Base-by-base conservation (phyloP, 2,797 vertebrate genomes). In the Lacerta agilis region DNA sequence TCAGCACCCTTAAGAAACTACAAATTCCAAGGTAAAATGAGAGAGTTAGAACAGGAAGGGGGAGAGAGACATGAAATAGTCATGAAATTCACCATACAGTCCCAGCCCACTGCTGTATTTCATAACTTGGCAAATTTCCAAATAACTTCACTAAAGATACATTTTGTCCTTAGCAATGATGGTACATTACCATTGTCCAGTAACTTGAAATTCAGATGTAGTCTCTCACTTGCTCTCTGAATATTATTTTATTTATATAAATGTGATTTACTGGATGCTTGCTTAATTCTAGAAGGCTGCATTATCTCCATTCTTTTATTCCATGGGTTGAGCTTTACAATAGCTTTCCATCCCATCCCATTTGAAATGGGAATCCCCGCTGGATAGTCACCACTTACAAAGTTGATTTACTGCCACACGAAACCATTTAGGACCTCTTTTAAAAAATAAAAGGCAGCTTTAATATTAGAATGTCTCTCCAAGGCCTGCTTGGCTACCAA, bases 381-480 rank as follows among this genome's bases (percentile, higher is more conserved):
- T 41, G 85, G 49, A n/a, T 3, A 90, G 83, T 27, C 88, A 85
- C 66, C 77, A 79, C 79, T 93, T 91, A 89, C 79, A 86, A 85
- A 87, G 83, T 11, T 91, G 92, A 93, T 95, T 94, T 94, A 92
- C 86, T 93, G 90, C 84, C 45, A 67, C 69, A 92, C 64, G 88
- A 95, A 90, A 88, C 84, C 90, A 83, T 90, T 90, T 88, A 83
- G 86, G 67, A 61, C 27, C 86, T 83, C 90, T 89, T 87, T 90
- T 92, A 91, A 86, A 87, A 91, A 84, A 75, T 76, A 82, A 91
- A 82, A 91, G 89, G 88, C 91, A 81, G 64, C 49, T 94, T 94
- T 95, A 92, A 90, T 92, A 94, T 87, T 84, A 94, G 81, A 93
- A 92, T 93, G 77, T 88, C 93, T 94, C 91, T 95, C 94, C 67